Base-by-base conservation (phyloP, 2,113 vertebrate genomes). In the Boleophthalmus pectinirostris region DNA sequence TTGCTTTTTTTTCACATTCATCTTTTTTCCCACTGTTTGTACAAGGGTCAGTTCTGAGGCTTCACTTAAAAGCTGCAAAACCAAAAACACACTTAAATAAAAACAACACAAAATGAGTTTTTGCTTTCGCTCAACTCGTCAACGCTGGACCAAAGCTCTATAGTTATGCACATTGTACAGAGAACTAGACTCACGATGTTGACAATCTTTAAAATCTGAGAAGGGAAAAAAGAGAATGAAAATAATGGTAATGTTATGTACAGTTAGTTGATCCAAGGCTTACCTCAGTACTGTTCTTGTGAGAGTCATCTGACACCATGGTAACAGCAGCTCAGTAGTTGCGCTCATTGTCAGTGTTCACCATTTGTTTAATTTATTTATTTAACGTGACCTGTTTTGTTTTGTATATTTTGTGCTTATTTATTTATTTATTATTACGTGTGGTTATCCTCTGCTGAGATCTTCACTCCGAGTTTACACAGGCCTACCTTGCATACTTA, bases 131-230 rank as follows among this genome's bases (percentile, higher is more conserved):
- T 96, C 92, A 86, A 95, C 94, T 95, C 81, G 93, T 95, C 92
- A 95, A 95, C 89, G 96, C 96, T 97, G 96, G 97, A 98, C 97
- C 97, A 99, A 99, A 98, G 97, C 94, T 96, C 96, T 96, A 94
- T 95, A 96, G 95, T 95, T 97, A 96, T 98, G 97, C 96, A 99
- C 96, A 98, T 95, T 97, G 96, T 97, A 95, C 95, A 98, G 95
- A 95, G 93, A 95, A 95, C 95, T 94, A 94, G 95, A 95, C 96
- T 95, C 93, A 95, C 93, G 94, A 95, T 94, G 95, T 95, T 97
- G 97, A 99, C 97, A 99, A 99, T 98, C 97, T 96, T 90, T 85
- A 57, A 82, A 81, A 83, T 75, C 64, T 85, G 95, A 96, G 95
- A 94, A 92, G 93, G 95, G 87, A 90, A 89, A 89, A 87, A 91